Percentiles rank a stretch among this genome's conserved stretches.
Conservation (phyloP, 1,140 invertebrate species). For the Calycopis cecrops region DNA sequence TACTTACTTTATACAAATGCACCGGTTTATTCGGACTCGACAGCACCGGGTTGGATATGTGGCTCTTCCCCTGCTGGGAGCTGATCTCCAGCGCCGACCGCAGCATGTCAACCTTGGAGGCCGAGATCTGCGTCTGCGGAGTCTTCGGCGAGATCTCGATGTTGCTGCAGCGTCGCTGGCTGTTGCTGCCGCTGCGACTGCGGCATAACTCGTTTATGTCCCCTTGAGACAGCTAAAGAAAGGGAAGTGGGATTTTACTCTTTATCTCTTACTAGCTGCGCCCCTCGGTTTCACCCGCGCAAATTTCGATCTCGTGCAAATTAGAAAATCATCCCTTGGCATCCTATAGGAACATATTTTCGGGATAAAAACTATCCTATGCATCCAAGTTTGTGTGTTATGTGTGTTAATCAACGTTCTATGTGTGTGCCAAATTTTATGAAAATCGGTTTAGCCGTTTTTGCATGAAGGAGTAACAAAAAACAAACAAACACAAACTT, state of each 20-base stretch:
- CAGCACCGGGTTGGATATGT: conserved; percentile 61
- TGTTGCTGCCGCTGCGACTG: conserved; percentile 72
- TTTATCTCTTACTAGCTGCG: too few relatives aligned
- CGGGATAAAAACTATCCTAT: too few relatives aligned
- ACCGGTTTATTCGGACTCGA: conserved; percentile 44
- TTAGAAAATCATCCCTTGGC: too few relatives aligned
- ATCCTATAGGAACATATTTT: too few relatives aligned
- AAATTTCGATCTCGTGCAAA: too few relatives aligned
- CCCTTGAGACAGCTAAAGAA: conserved; percentile 66
- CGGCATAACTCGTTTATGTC: conserved; percentile 70
- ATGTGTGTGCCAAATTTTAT: too few relatives aligned
- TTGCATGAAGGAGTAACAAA: too few relatives aligned
- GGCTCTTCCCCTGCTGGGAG: conserved; percentile 61
- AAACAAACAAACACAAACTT: too few relatives aligned
- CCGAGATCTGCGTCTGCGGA: conserved; percentile 56
- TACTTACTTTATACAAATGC: conserved; percentile 51
- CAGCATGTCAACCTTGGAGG: conserved; percentile 79
- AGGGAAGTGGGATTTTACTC: not conserved
- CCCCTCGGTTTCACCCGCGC: too few relatives aligned
- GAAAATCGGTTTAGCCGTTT: too few relatives aligned
- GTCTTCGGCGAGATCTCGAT: conserved; percentile 55
- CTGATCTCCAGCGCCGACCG: conserved; percentile 80
- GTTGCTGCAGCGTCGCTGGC: conserved; percentile 74
- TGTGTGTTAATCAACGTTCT: too few relatives aligned
- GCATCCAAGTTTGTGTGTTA: too few relatives aligned